phyloP scores from a whole-genome alignment of 2,113 vertebrate genomes.

The Strix uralensis region DNA sequence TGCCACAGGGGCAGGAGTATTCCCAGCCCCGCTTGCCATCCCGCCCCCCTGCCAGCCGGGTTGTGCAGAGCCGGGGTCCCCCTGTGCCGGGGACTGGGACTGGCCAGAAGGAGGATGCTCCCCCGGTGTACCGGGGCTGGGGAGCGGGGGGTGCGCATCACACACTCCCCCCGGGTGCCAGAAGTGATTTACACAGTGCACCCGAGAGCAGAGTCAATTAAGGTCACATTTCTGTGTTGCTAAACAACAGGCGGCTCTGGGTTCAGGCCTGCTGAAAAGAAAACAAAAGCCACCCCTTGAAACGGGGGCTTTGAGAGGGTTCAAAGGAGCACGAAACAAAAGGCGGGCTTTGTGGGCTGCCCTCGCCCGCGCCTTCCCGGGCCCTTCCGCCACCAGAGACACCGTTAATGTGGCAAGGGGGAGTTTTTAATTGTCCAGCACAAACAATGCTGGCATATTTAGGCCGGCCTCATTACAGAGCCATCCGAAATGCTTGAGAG shows the following conservation, averaged over 20 bases:
- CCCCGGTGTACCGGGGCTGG: not conserved
- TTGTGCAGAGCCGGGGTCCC: not conserved
- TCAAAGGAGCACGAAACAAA: slow-evolving; percentile 94
- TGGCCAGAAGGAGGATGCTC: not conserved
- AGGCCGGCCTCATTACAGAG: slow-evolving; percentile 90
- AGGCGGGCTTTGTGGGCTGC: slow-evolving; percentile 88
- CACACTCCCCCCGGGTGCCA: slow-evolving; percentile 50
- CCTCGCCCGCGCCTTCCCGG: slow-evolving; percentile 81
- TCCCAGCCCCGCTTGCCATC: not conserved
- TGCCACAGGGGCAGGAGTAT: not conserved
- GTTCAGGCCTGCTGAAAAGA: slow-evolving; percentile 87
- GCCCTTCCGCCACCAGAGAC: slow-evolving; percentile 90
- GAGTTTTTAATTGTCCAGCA: slow-evolving; percentile 90
- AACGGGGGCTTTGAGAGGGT: slow-evolving; percentile 87
- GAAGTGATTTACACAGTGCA: slow-evolving; percentile 77
- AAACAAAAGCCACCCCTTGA: slow-evolving; percentile 91
- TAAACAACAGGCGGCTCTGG: slow-evolving; percentile 90
- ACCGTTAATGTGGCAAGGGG: slow-evolving; percentile 95
- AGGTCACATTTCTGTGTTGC: slow-evolving; percentile 97
- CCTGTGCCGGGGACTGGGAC: fast-evolving
- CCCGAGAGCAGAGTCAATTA: slow-evolving; percentile 94
- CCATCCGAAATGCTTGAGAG: slow-evolving; percentile 85
- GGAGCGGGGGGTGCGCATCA: not conserved
- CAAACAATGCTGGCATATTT: slow-evolving; percentile 94
- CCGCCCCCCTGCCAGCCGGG: not conserved